These are phyloP conservation scores for Platypus cylindrus DNA, from an alignment of 2,888 invertebrate species.

Conservation along the genomic window DNA sequence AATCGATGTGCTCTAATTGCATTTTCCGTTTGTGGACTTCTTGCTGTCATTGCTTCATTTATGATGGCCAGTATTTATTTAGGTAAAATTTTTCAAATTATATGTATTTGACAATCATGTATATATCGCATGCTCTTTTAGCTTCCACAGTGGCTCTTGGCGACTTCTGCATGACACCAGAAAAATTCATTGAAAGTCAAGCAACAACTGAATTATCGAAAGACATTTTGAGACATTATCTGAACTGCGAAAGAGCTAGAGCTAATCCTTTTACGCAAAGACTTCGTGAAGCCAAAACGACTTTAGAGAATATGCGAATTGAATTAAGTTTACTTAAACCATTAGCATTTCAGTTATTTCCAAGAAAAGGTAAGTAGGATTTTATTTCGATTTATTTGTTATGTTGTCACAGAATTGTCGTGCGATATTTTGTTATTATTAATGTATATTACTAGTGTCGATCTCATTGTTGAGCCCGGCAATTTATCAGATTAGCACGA, in stretches of 20 bases:
- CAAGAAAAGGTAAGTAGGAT: slow-evolving; percentile 30
- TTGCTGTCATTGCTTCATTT: slow-evolving; percentile 83
- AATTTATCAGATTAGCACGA: too few relatives aligned
- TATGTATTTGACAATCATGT: background rate
- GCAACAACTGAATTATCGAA: slow-evolving; percentile 30
- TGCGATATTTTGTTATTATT: background rate
- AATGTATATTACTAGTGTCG: slow-evolving; percentile 2
- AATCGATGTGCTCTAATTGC: slow-evolving; percentile 80
- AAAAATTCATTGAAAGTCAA: slow-evolving; percentile 34
- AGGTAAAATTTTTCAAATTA: slow-evolving; percentile 7
- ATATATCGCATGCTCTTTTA: slow-evolving; percentile 2
- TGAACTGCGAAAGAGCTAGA: slow-evolving; percentile 68
- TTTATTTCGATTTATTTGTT: background rate
- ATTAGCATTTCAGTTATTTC: slow-evolving; percentile 41
- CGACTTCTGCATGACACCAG: slow-evolving; percentile 62
- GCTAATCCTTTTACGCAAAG: slow-evolving; percentile 73
- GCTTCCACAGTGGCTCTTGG: slow-evolving; percentile 43
- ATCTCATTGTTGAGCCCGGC: slow-evolving; percentile 1
- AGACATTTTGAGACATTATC: slow-evolving; percentile 42
- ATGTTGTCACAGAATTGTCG: background rate
- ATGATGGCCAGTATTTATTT: slow-evolving; percentile 78
- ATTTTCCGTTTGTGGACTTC: slow-evolving; percentile 74
- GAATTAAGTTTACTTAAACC: slow-evolving; percentile 39
- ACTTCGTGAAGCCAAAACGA: slow-evolving; percentile 52
- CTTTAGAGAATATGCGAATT: slow-evolving; percentile 37